A percentile compares a stretch with the other conserved stretches of the same genome.
Evolutionary conservation across 35 echinoderm and acorn worm species (phyloP).

Genomic region (Ophiothrix spiculata): DNA sequence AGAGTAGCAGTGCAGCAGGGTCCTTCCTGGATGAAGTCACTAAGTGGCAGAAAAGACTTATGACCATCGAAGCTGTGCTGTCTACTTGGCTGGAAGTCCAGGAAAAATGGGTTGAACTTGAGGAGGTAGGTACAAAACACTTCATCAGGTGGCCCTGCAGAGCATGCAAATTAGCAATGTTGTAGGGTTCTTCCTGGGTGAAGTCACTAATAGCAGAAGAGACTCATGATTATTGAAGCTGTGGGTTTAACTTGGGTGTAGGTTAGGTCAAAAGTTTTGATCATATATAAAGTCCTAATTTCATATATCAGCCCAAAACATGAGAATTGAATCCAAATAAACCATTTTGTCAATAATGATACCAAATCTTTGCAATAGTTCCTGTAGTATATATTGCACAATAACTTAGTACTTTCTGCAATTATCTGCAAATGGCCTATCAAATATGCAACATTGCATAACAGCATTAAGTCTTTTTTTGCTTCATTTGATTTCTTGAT

Average conservation of each 20-base stretch:
- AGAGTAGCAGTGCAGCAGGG: slow-evolving; percentile 92
- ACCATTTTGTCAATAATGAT: no score
- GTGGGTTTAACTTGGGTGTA: slow-evolving; percentile 79
- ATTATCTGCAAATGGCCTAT: no score
- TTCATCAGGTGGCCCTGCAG: slow-evolving; percentile 88
- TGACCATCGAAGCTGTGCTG: slow-evolving; percentile 93
- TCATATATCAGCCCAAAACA: no score
- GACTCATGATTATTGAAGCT: slow-evolving; percentile 90
- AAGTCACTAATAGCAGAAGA: slow-evolving; percentile 98
- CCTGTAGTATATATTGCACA: no score
- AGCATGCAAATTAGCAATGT: slow-evolving; percentile 92
- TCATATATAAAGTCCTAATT: no score
- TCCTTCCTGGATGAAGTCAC: slow-evolving; percentile 98
- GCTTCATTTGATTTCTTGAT: no score
- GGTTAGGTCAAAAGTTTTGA: no score
- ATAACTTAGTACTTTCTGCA: no score
- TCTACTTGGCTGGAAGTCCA: slow-evolving; percentile 89
- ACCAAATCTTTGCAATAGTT: no score
- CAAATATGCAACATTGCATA: no score
- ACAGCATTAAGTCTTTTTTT: no score
- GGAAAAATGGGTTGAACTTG: slow-evolving; percentile 98
- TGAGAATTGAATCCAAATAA: no score
- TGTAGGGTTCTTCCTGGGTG: slow-evolving; percentile 90
- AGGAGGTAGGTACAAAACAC: slow-evolving; percentile 79
- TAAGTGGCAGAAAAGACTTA: slow-evolving; percentile 98